Evolutionary conservation across 2,113 vertebrate genomes (phyloP), one percentile per base, ranked within the genome.

Genomic region (Thunnus maccoyii): DNA sequence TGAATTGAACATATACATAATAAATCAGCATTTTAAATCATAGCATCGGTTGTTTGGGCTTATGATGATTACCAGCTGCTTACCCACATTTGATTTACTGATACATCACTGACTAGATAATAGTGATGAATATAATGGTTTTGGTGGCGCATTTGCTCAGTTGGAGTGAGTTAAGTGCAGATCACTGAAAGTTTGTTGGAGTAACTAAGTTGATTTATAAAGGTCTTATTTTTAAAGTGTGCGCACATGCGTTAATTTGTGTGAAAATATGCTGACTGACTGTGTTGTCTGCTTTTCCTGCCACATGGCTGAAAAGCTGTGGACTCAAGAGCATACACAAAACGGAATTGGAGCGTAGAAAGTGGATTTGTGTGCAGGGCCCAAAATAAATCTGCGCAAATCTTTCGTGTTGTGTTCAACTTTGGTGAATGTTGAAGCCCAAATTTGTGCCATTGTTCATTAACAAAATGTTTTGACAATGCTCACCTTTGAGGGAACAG

Each of bases 131-230:
- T 61, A 15, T 0, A 1, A 11, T 18, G 15, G 44, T 5, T 76
- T 65, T 41, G 27, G 18, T 68, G 16, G 7, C 32, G 1, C 44
- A 52, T 66, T 41, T 57, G 12, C 25, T 70, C 22, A 52, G 47
- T 20, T 50, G 41, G 30, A 47, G n/a, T 63, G 70, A 80, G 1
- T 27, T 50, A 67, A 57, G 2, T 32, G 47, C 52, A 13, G 15
- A n/a, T 72, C 36, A 30, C 32, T 22, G 22, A 22, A 22, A 77
- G n/a, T 41, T 47, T 44, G n/a, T 68, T 63, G 65, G 50, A 69
- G 25, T 44, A 30, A 4, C 18, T 22, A 1, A 16, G 10, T 20
- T 50, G 30, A 60, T 22, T 5, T 5, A 14, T 41, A 3, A 46
- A 57, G 8, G 22, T 32, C 9, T 63, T 11, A 20, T 72, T 17